Conservation (phyloP, 1,140 invertebrate genomes). For the Leptinotarsa undecemlineata region DNA sequence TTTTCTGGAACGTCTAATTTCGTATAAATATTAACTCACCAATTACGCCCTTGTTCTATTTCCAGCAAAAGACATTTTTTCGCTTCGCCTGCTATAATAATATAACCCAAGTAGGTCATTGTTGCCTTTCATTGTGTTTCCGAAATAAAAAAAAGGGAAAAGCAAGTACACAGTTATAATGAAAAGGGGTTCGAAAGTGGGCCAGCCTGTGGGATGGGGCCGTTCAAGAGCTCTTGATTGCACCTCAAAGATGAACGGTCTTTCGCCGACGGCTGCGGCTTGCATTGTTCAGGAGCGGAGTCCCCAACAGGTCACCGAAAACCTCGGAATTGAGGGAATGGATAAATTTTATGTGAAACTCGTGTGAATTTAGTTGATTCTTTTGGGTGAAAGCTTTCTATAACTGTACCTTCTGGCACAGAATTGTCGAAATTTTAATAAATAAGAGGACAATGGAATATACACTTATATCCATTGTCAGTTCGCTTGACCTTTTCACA, state of each 20-base stretch:
- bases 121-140: background rate
- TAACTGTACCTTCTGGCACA: too few relatives aligned
- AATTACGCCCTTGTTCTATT: background rate
- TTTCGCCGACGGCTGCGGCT: background rate
- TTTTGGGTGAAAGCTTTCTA: too few relatives aligned
- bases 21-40: background rate
- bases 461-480: too few relatives aligned
- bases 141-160: background rate
- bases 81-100: background rate
- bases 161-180: slow-evolving; percentile 8
- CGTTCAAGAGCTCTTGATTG: background rate
- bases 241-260: slow-evolving; percentile 5
- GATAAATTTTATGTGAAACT: too few relatives aligned
- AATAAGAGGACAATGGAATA: too few relatives aligned
- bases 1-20: too few relatives aligned
- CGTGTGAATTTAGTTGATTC: too few relatives aligned
- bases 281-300: background rate
- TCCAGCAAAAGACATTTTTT: background rate
- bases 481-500: too few relatives aligned
- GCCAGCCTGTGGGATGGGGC: background rate
- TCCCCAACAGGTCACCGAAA: background rate
- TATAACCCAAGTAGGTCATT: slow-evolving; percentile 5
- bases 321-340: too few relatives aligned
- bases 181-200: background rate
- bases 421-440: too few relatives aligned